Base-by-base conservation (phyloP, 23 tunicate genomes). In the Botrylloides violaceus region DNA sequence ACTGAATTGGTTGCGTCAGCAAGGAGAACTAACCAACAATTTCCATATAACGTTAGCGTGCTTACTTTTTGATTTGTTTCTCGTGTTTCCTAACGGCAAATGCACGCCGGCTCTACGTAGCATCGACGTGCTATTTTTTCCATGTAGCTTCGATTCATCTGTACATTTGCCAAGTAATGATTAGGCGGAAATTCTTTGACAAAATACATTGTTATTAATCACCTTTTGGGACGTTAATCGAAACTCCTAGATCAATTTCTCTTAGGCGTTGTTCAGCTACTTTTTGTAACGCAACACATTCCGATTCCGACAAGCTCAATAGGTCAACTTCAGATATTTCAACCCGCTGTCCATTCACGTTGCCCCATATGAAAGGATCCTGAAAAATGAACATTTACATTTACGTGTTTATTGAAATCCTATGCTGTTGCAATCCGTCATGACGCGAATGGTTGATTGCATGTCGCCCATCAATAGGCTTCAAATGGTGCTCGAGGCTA, bases 271-370 rank as follows among this genome's bases (percentile, higher is more conserved):
- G 58, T 0, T 77, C 19, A 4, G 97, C 83, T 21, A 90, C 85
- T 37, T 79, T 90, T 66, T 73, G 76, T 34, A 83, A 58, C 20
- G 97, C 97, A 37, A 73, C 77, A 39, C 97, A 73, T 70, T 90
- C 97, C 19, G 79, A 49, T 61, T 90, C 97, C 19, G 97, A 90
- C 64, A 90, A 37, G 29, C 81, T 81, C 59, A 76, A 79, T n/a
- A 88, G 80, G 2, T 79, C 70, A 9, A 77, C 78, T 34, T 78
- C 66, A 15, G 61, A 76, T n/a, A 86, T 49, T 36, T 72, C 76
- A 58, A 86, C 83, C 21, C 36, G 58, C 21, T 59, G 55, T 58
- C 94, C 94, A 23, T 63, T 86, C 85, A 86, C 48, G 47, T 86
- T 86, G 60, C 71, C 60, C 94, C 94, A 86, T 2, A 71, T 48